Evolutionary conservation across 2,113 vertebrate species (phyloP), one percentile per base, ranked within the genome.

Genomic region (Melanotaenia duboulayi): DNA sequence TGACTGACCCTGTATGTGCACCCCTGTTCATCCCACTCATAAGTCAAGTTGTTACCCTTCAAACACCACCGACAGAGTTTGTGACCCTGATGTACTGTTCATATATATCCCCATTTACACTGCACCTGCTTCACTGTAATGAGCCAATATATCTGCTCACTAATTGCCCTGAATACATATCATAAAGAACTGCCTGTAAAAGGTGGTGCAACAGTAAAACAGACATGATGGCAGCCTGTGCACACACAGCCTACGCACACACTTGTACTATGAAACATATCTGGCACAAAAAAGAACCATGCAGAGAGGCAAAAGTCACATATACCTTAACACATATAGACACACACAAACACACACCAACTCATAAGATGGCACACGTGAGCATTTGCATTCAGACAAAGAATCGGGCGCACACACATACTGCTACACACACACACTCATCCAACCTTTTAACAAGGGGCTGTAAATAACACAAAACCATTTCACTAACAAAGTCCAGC

Each of bases 141-240:
- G 94, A 95, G 92, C 92, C 92, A 92, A 93, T 95, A 94, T 94
- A 94, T 95, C 93, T 95, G 84, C 90, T 86, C 93, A 78, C 89
- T 94, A 94, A 95, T 94, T 94, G 92, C 90, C 88, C 90, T 92
- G 89, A 94, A 94, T 94, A 93, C 92, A 94, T 94, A 93, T 93
- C 92, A 94, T 95, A 94, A 95, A 94, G 90, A 52, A 49, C 7
- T 67, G 89, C 86, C 82, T 81, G 88, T 93, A 92, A 94, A 93
- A 89, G 78, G 75, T 65, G 65, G 11, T 51, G 59, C 73, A 73
- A 81, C 83, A 87, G 91, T 92, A 90, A 93, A 92, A 83, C 85
- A 89, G 92, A 87, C 86, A 86, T 71, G 81, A 89, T 83, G 77
- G 74, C 71, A 72, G 80, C 71, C 59, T 75, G 39, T 57, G 37